Evolutionary conservation across 2,113 vertebrate species (phyloP), one percentile per base, ranked within the genome.

Genomic region (Glaucomys volans): DNA sequence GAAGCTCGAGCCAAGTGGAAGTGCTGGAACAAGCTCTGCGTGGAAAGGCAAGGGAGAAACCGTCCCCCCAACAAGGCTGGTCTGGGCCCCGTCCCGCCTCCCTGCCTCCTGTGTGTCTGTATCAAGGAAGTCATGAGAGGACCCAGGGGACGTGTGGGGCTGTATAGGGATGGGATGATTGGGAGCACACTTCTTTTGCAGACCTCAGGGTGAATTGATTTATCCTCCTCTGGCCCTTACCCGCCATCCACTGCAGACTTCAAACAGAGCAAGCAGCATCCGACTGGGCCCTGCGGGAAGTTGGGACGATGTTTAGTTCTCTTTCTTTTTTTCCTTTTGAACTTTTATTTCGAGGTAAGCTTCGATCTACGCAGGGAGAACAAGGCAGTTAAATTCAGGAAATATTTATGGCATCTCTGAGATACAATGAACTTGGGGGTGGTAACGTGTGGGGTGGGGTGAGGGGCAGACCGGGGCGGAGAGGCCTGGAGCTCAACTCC

Each of bases 21-120:
- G 67, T 82, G 97, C 72, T 97, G 84, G 97, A 96, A 72, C 67
- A 95, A 94, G 87, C 93, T 98, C 95, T 81, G 47, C 85, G 75
- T 0, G 88, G 59, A 5, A 52, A 88, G 16, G 82, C 74, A 83
- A 87, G 50, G 37, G 80, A 14, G 37, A 93, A 62, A 14, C 42
- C 64, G 57, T 71, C 57, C 64, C 77, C 79, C 50, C 20, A 86
- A 83, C 67, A 74, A 93, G 22, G 59, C 66, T 84, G 14, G 7
- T 74, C 92, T 80, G 97, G 84, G 5, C n/a, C 11, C 44, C 8
- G 4, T 3, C 22, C 35, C 32, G 0, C 17, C n/a, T 8, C 30
- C n/a, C n/a, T n/a, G n/a, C n/a, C n/a, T n/a, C n/a, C n/a, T n/a
- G n/a, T n/a, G n/a, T n/a, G n/a, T n/a, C n/a, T n/a, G n/a, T n/a